phyloP scores from a whole-genome alignment of 2,797 vertebrate genomes.

The Mus spretus region DNA sequence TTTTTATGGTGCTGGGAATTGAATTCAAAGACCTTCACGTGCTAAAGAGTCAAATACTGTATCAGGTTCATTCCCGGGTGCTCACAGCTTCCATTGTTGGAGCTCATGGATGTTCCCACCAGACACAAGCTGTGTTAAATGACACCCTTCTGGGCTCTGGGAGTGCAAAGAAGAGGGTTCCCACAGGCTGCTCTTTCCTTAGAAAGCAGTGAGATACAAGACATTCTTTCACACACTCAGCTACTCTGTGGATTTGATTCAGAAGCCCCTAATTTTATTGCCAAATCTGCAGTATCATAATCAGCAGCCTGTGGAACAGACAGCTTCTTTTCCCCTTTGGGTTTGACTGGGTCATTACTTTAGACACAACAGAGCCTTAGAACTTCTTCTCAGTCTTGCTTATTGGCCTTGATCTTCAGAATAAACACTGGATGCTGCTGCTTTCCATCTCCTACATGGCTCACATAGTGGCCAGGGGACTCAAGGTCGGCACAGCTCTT shows the following conservation, averaged over 20 bases:
- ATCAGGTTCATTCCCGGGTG: neutral
- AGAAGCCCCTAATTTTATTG: neutral
- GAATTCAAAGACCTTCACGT: neutral
- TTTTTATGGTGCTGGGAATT: neutral
- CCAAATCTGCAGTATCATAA: neutral
- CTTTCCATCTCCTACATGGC: neutral
- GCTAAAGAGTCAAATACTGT: neutral
- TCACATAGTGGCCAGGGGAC: neutral
- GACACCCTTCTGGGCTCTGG: neutral
- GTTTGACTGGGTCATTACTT: neutral
- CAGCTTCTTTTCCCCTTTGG: neutral
- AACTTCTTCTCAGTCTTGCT: neutral
- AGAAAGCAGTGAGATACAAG: neutral
- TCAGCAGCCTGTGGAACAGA: neutral
- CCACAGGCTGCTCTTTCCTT: neutral
- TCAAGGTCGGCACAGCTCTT: neutral
- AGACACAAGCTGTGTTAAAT: neutral
- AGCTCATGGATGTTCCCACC: neutral
- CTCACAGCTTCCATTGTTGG: neutral
- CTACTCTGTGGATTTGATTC: neutral
- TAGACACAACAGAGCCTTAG: neutral
- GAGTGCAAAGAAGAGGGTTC: neutral
- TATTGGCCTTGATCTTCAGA: neutral
- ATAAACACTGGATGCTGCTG: neutral
- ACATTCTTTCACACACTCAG: neutral